A percentile compares a stretch with the other conserved stretches of the same genome.
phyloP scores from a whole-genome alignment of 2,113 vertebrate species.

The Hippopotamus amphibius region DNA sequence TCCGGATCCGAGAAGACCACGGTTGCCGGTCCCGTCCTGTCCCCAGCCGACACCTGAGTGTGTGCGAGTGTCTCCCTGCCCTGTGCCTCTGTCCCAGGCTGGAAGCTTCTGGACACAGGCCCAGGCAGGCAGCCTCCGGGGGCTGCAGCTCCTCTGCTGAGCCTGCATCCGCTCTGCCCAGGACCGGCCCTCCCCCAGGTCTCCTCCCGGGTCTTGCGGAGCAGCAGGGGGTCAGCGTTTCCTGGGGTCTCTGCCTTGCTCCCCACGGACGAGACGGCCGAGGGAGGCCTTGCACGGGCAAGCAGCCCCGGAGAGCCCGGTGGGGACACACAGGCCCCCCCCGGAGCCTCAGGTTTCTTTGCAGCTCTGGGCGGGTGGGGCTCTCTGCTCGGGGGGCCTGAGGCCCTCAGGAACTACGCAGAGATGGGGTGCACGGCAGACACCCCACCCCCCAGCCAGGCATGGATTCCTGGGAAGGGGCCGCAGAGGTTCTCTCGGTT shows the following conservation, averaged over 20 bases:
- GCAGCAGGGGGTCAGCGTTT: background rate
- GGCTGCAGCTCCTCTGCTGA: background rate
- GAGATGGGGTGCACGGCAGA: background rate
- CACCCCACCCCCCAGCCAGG: background rate
- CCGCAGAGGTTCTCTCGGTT: background rate
- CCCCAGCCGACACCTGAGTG: background rate
- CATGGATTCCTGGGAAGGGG: background rate
- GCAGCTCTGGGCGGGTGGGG: background rate
- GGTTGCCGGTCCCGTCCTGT: background rate
- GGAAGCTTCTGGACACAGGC: background rate
- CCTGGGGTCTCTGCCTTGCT: background rate
- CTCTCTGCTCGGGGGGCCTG: rapidly evolving
- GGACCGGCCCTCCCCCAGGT: no score
- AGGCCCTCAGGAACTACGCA: background rate
- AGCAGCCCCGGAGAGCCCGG: background rate
- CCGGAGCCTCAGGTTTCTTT: background rate
- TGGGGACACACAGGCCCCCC: background rate
- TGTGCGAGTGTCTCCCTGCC: background rate
- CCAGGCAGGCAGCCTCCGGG: background rate
- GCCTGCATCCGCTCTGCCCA: background rate
- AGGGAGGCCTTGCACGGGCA: background rate
- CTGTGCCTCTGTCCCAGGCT: background rate
- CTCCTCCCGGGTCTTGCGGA: background rate
- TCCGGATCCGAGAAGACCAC: background rate
- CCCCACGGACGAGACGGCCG: background rate